Evolutionary conservation across 2,888 invertebrate species (phyloP).

Genomic region (Dynastes maya): DNA sequence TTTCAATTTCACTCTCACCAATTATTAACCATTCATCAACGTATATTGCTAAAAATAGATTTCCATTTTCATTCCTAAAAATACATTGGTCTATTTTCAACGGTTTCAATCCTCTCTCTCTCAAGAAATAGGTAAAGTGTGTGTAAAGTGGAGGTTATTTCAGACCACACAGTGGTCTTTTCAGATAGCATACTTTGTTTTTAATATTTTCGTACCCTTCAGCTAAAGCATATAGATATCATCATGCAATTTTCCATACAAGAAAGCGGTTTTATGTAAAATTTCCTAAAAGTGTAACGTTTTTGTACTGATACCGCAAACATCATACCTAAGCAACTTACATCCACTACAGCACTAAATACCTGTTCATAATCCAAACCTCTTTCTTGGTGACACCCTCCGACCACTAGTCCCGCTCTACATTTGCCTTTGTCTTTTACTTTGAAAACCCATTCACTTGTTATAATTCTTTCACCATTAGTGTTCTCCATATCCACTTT

Average conservation of each 20-base stretch:
- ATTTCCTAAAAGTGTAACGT: not conserved
- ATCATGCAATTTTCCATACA: not conserved
- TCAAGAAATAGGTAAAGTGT: not conserved
- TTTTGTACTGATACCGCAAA: not conserved
- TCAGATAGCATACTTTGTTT: not conserved
- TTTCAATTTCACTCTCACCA: slow-evolving; percentile 49
- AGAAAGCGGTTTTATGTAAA: not conserved
- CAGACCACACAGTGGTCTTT: too few relatives aligned
- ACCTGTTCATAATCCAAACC: not conserved
- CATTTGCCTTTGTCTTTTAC: not conserved
- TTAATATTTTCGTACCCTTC: not conserved
- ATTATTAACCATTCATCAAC: slow-evolving; percentile 57
- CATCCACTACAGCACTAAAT: not conserved
- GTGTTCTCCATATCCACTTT: slow-evolving; percentile 50
- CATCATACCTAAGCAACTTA: not conserved
- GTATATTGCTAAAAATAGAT: slow-evolving; percentile 56
- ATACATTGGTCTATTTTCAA: too few relatives aligned
- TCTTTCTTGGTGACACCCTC: not conserved
- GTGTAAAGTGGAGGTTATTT: not conserved
- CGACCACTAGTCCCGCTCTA: not conserved
- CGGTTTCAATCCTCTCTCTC: not conserved
- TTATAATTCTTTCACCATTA: not conserved
- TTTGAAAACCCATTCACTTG: not conserved
- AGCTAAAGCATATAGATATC: not conserved
- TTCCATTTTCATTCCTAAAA: not conserved